Base-by-base conservation (phyloP, 2,888 invertebrate species). In the Lasioglossum morio region DNA sequence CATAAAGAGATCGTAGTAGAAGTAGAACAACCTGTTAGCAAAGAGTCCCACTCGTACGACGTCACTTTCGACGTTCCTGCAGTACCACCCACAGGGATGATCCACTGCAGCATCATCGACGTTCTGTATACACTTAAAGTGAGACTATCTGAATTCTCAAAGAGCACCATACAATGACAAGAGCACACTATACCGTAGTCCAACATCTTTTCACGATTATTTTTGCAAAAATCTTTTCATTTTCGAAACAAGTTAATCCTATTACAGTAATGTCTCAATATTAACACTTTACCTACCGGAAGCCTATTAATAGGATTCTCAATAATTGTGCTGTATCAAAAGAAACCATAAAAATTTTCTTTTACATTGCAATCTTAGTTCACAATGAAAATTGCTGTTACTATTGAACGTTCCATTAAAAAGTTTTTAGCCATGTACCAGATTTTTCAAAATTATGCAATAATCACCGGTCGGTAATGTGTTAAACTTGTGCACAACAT, bases 81-180 rank as follows among this genome's bases (percentile, higher is more conserved):
- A 27, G 88, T 95, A 72, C 95, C 95, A 5, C 95, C 95, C 23
- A 94, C 94, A 0, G 94, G 94, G 37, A 92, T 94, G 87, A 92
- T 92, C 48, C 90, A 91, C 75, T 95, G 95, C 88, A 92, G 92
- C 82, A 90, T 95, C 46, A 94, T 95, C 89, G 94, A 95, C 81
- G 93, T 95, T 57, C 89, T 92, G 69, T 95, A 95, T 85, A 92
- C 92, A 19, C 91, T 95, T 37, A 94, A 95, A 90, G 89, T 88
- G 81, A 87, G 80, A 46, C 80, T 63, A 53, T 60, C 63, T 60
- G 5, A 77, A 84, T 70, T 78, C 72, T 72, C 70, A 30, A 70
- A 53, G 40, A 60, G 72, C 72, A 8, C 19, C 37, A n/a, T 30
- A 48, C 75, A 30, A 60, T 37, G 16, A 72, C 63, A 37, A 69